Evolutionary conservation across 2,888 invertebrate species (phyloP).

Genomic region (Thecocarcelia acutangulata): DNA sequence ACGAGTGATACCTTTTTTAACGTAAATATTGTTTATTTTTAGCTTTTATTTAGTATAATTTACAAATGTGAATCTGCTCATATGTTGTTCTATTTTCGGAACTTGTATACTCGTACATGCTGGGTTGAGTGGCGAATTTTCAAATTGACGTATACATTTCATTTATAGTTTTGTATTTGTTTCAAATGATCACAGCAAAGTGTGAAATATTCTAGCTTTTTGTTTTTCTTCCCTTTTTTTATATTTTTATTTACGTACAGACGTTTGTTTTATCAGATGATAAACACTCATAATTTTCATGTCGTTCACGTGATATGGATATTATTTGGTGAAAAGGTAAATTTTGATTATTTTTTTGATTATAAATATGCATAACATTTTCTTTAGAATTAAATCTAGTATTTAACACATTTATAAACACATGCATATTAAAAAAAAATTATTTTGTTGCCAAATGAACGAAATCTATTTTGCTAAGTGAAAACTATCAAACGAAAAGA

Average conservation of each 20-base stretch:
- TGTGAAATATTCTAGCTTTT: constrained; percentile 20
- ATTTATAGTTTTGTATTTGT: constrained; percentile 8
- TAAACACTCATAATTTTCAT: constrained; percentile 63
- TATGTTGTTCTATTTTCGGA: constrained; percentile 24
- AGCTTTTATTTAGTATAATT: constrained; percentile 1
- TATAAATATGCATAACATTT: no score
- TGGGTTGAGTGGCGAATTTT: constrained; percentile 13
- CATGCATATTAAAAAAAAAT: no score
- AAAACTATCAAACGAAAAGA: no score
- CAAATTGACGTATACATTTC: constrained; percentile 40
- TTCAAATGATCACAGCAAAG: constrained; percentile 34
- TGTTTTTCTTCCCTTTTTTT: neutral
- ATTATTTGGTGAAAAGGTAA: constrained; percentile 12
- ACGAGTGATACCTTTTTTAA: constrained; percentile 60
- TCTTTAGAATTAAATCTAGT: no score
- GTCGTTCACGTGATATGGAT: constrained; percentile 59
- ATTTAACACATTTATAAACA: no score
- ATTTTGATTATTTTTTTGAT: neutral
- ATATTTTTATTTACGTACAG: constrained; percentile 42
- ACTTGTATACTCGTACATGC: constrained; percentile 9
- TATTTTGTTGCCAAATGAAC: no score
- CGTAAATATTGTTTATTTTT: constrained; percentile 48
- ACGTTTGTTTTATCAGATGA: constrained; percentile 34
- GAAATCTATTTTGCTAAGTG: no score
- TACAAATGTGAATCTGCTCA: constrained; percentile 12